phyloP scores from a whole-genome alignment of 1,140 invertebrate genomes.

The Drosophila kikkawai region DNA sequence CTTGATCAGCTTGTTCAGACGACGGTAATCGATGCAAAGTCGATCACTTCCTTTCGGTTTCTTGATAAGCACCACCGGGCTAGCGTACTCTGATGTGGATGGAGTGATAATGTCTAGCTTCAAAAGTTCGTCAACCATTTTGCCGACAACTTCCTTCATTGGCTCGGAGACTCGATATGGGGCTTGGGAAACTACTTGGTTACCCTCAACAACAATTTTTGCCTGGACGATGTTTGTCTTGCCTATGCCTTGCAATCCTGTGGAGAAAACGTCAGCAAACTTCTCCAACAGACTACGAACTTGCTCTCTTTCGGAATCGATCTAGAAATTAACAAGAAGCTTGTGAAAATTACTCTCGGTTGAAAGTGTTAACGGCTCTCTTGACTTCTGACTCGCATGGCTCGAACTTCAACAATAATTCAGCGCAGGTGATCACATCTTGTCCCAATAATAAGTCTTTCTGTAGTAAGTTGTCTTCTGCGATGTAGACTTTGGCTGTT shows the following conservation, averaged over 20 bases:
- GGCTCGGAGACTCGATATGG: background rate
- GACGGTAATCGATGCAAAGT: background rate
- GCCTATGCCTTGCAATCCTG: background rate
- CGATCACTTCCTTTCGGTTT: background rate
- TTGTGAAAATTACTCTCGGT: background rate
- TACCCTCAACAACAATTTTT: background rate
- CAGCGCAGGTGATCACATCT: no score
- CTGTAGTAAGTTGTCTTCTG: no score
- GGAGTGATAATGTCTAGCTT: background rate
- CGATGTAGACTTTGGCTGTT: no score
- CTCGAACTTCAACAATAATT: no score
- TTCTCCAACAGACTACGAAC: background rate
- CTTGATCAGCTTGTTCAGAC: no score
- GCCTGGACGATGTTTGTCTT: background rate
- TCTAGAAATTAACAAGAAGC: background rate
- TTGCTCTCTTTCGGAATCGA: background rate
- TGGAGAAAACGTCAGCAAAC: background rate
- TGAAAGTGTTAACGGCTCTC: background rate
- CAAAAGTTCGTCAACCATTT: no score
- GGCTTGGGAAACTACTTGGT: no score
- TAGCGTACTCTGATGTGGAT: background rate
- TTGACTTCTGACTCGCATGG: no score
- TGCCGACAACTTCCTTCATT: no score
- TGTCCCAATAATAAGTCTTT: no score
- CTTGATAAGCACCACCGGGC: background rate